phyloP scores from a whole-genome alignment of 2,113 vertebrate species.

The Oreotrochilus melanogaster region DNA sequence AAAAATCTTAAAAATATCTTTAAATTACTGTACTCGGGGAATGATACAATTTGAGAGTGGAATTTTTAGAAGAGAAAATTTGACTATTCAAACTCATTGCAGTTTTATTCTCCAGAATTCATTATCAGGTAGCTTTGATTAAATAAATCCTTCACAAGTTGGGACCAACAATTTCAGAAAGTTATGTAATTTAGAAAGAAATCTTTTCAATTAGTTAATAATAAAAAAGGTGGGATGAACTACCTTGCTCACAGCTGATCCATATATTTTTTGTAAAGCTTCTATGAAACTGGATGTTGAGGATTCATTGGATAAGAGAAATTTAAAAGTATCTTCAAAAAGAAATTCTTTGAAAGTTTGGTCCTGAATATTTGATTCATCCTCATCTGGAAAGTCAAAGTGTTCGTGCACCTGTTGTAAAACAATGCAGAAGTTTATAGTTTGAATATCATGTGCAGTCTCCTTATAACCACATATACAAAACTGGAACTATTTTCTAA shows the following conservation, averaged over 20 bases:
- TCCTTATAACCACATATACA: background rate
- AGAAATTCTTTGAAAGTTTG: conserved; percentile 86
- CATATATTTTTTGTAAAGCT: conserved; percentile 49
- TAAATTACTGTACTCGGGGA: background rate
- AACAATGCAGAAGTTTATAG: background rate
- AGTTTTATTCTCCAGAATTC: background rate
- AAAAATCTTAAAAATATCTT: background rate
- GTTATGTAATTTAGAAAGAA: background rate
- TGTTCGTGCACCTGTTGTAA: conserved; percentile 84
- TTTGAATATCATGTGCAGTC: background rate
- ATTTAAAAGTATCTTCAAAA: conserved; percentile 86
- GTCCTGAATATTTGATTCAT: conserved; percentile 75
- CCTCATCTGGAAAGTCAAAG: conserved; percentile 79
- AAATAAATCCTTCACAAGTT: background rate
- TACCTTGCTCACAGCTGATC: conserved; percentile 66
- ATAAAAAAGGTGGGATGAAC: background rate
- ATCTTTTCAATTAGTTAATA: background rate
- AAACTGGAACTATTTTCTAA: background rate
- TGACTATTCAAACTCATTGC: background rate
- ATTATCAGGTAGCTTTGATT: background rate
- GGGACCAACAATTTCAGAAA: background rate
- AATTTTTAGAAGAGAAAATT: background rate
- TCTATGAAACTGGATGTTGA: conserved; percentile 53
- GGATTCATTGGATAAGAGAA: conserved; percentile 81
- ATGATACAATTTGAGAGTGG: background rate